A percentile compares a stretch with the other conserved stretches of the same genome.
These are phyloP conservation scores for Maylandia zebra DNA, from an alignment of 2,113 vertebrate species.

Conservation along the genomic window DNA sequence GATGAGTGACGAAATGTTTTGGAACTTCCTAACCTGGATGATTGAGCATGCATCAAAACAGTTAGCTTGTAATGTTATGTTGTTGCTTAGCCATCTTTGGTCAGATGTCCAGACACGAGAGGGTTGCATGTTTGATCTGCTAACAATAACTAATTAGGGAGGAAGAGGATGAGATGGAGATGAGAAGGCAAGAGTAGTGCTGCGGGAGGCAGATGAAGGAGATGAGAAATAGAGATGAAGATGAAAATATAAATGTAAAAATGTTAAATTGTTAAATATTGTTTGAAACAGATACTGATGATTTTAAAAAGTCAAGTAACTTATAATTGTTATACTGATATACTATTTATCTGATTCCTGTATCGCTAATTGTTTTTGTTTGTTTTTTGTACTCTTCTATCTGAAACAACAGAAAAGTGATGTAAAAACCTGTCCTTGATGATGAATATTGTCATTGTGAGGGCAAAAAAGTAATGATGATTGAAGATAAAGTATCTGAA, in stretches of 20 bases:
- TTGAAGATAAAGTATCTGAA: not conserved
- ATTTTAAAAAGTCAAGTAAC: not conserved
- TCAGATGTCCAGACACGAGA: fast-evolving
- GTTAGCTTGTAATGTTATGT: not conserved
- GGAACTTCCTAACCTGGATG: not conserved
- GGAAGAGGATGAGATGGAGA: not conserved
- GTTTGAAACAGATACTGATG: not conserved
- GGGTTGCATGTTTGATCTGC: not conserved
- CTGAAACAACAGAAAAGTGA: not conserved
- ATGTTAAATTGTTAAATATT: not conserved
- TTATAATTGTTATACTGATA: not conserved
- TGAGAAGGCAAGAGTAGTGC: not conserved
- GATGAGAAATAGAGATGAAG: not conserved
- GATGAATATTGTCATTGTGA: not conserved
- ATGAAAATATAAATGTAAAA: not conserved
- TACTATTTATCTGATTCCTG: not conserved
- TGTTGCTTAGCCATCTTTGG: not conserved
- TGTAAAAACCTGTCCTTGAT: not conserved
- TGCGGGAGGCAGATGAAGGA: not conserved
- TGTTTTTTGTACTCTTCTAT: not conserved
- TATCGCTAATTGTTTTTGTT: not conserved
- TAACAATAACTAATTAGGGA: not conserved
- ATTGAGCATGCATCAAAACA: not conserved
- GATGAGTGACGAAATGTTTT: fast-evolving
- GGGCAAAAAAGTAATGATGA: not conserved